These are phyloP conservation scores for Serinus canaria DNA, from an alignment of 2,113 vertebrate genomes.

Conservation along the genomic window DNA sequence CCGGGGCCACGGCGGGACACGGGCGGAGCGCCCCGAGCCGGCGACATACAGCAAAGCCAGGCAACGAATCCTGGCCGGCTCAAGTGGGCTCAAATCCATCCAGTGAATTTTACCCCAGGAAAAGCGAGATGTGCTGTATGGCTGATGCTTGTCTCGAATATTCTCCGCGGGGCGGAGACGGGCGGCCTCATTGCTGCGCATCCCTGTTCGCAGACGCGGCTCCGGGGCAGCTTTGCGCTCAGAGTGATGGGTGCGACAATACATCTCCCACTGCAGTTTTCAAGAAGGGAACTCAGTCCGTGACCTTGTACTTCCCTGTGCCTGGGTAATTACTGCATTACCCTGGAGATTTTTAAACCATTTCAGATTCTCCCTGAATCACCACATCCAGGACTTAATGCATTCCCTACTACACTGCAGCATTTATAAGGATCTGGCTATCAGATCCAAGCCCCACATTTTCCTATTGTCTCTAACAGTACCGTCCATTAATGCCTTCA, in stretches of 20 bases:
- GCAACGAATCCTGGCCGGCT: rapidly evolving
- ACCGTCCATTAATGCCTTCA: neutral
- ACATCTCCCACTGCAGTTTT: neutral
- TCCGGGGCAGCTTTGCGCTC: too few species aligned
- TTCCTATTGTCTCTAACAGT: neutral
- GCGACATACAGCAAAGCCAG: neutral
- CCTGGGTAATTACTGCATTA: neutral
- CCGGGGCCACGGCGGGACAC: too few species aligned
- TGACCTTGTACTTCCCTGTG: neutral
- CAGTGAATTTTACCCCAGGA: rapidly evolving
- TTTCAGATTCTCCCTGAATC: neutral
- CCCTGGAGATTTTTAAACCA: neutral
- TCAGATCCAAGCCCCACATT: neutral
- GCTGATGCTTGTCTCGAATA: rapidly evolving
- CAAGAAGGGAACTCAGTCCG: rapidly evolving
- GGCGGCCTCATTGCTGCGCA: neutral
- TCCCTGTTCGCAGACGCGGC: rapidly evolving
- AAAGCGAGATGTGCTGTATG: rapidly evolving
- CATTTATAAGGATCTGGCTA: neutral
- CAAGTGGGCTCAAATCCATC: rapidly evolving
- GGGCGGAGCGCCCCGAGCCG: rapidly evolving
- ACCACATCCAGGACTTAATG: neutral
- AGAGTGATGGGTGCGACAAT: rapidly evolving
- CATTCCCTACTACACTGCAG: neutral
- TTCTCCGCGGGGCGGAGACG: too few species aligned